Base-by-base conservation (phyloP, 2,797 vertebrate species). In the Cirrhinus molitorella region DNA sequence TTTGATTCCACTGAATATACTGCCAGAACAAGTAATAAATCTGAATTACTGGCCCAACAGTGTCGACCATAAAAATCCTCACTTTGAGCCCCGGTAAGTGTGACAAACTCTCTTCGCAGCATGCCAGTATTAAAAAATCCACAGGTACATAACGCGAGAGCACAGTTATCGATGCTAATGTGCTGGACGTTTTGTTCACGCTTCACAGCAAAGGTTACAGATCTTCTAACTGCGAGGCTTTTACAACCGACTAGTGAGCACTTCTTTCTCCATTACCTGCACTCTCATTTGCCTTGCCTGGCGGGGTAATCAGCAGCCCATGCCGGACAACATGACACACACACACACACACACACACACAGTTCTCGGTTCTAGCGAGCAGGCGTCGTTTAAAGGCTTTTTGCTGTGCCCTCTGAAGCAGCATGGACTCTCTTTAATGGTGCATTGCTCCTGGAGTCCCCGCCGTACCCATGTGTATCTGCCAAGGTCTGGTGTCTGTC, bases 231-330 rank as follows among this genome's bases (percentile, higher is more conserved):
- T 90, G 89, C 85, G 49, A 82, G 86, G 66, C 85, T 91, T 84
- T 92, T 88, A 91, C 90, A 90, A 89, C 90, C 83, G 70, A 82
- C 80, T 85, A 92, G 91, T 79, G 89, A 90, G 88, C 85, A 87
- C 90, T 92, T 91, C 86, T 91, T 92, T 92, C 90, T 88, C 90
- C 91, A 93, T 94, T 94, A 92, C 90, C 92, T 92, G 90, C 88
- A 88, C 81, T 85, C 89, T 90, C 79, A 76, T 94, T 93, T 93
- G 92, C 93, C 90, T 91, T 71, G 91, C 90, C 91, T 76, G 85
- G 87, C 81, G 82, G 88, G 86, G 89, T 90, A 92, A 92, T 92
- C 91, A 90, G 81, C 57, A 86, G 87, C 81, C 84, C 31, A 37
- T 70, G 43, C 80, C 51, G 66, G 80, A 80, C 77, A 70, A 65